These are phyloP conservation scores for Diachasmimorpha longicaudata DNA, from an alignment of 1,140 invertebrate species.

Conservation along the genomic window DNA sequence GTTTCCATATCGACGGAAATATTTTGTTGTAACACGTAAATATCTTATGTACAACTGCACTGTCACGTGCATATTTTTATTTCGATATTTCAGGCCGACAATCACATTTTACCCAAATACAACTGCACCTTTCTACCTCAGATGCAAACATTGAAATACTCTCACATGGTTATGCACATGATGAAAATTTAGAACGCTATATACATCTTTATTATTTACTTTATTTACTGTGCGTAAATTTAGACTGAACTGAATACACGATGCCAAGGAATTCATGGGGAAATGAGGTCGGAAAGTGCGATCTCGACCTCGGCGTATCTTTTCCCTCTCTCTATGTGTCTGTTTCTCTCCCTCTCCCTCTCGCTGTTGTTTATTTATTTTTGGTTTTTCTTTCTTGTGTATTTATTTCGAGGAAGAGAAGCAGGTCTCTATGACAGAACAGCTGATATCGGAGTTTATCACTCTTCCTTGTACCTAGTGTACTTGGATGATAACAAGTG, in stretches of 20 bases:
- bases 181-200: neutral
- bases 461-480: neutral
- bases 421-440: neutral
- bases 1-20: too few species aligned
- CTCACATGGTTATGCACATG: neutral
- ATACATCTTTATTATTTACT: neutral
- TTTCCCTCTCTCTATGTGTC: neutral
- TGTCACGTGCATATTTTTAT: too few species aligned
- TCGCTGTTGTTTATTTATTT: neutral
- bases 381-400: neutral
- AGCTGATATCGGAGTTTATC: neutral
- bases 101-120: neutral
- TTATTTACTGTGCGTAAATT: neutral
- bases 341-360: too few species aligned
- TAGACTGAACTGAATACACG: neutral
- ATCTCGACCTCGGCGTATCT: neutral
- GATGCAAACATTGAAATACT: too few species aligned
- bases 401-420: neutral
- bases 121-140: neutral
- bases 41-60: too few species aligned
- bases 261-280: neutral
- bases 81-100: too few species aligned
- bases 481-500: neutral
- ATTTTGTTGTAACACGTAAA: too few species aligned
- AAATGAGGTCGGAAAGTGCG: neutral